Evolutionary conservation across 2,888 invertebrate species (phyloP), one percentile per base, ranked within the genome.

Genomic region (Carcina quercana): DNA sequence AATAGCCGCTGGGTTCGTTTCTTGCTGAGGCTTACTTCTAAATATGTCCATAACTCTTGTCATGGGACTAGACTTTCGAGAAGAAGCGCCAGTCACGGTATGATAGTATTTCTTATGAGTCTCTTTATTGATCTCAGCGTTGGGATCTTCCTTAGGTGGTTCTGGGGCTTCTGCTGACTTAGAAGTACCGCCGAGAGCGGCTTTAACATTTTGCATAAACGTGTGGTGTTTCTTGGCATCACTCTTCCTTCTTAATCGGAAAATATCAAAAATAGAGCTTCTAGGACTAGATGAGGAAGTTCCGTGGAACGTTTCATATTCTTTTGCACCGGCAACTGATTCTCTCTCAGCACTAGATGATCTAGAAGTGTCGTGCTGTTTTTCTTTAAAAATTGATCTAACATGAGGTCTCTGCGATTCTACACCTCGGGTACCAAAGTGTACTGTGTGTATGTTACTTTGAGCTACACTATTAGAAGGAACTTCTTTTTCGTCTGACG

Each of bases 261-360:
- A 83, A 50, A 83, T 82, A 70, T 83, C 83, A 65, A 83, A 83
- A 59, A 83, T 79, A 46, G 82, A 82, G 53, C 76, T 80, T 50
- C 79, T 63, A 47, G 80, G 80, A 67, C 78, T 82, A 58, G 82
- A 76, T 36, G 82, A 76, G 35, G 82, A 76, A 5, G 83, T 82
- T 39, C 83, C 82, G 43, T 83, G 83, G 57, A 82, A 82, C 13
- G 83, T 83, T 68, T 83, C 82, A 58, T 83, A 83, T 51, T 75
- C 80, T 48, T 80, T 82, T 31, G 59, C 59, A 10, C 10, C n/a
- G 33, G 53, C 50, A 27, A 52, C 50, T 20, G 68, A 45, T 40
- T 80, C 80, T 43, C 82, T 66, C 34, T 82, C 83, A 26, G 71
- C 59, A 51, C 82, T 83, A 11, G 80, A 75, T 14, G 83, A 59